Base-by-base conservation (phyloP, 2,113 vertebrate species). In the Varanus salvator region DNA sequence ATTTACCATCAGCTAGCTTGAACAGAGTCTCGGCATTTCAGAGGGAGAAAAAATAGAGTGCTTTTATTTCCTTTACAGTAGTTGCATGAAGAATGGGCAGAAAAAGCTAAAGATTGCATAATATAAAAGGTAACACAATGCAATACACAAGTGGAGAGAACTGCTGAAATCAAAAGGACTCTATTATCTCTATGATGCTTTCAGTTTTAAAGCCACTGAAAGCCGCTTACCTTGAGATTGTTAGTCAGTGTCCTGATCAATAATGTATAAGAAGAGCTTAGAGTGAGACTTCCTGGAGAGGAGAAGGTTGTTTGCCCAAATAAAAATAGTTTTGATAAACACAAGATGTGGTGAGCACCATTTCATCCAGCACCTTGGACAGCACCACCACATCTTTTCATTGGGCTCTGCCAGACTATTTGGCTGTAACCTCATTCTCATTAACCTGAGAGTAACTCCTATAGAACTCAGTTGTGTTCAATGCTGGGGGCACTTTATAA, bases 271-370 rank as follows among this genome's bases (percentile, higher is more conserved):
- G 82, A 91, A 93, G 66, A 91, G 25, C 72, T 83, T 81, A 78
- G 66, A 93, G 94, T 94, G 88, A 74, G 75, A 87, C 48, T 89
- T 94, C 54, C 19, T 82, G 66, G 21, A 93, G 91, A 69, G 91
- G 91, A 90, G 38, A 93, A 31, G 3, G 80, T n/a, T 90, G 85
- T 92, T 91, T 93, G 87, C 74, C 84, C 21, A 66, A 8, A 91
- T 93, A 90, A 68, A 75, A 77, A 87, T 90, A 82, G 29, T 38
- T 69, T 94, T 48, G 91, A 93, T 82, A 91, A 82, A 89, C 80
- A 78, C 60, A 88, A 89, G 90, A 78, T 87, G 75, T 64, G 52
- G 91, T 85, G 50, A 84, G 57, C 80, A 80, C 89, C 89, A 64
- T 27, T 85, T 85, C 57, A 77, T 93, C 92, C 92, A 95, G 92